Conservation (phyloP, 2,113 vertebrate genomes). For the Clarias batrachus region DNA sequence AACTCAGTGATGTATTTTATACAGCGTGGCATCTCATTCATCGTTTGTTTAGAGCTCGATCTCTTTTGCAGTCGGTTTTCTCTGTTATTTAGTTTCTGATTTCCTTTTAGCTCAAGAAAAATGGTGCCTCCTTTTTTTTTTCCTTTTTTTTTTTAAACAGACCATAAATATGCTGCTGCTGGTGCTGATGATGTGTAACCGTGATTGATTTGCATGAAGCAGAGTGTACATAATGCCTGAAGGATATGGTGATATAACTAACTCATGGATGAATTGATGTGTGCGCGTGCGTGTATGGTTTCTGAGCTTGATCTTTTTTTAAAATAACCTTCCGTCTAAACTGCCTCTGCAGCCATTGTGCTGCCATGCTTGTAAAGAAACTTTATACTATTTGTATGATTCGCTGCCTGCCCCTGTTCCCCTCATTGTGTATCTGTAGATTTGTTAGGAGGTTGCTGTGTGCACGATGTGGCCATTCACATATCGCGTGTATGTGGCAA, state of each 20-base stretch:
- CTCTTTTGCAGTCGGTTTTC: not conserved
- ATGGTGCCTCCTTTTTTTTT: not conserved
- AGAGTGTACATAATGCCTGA: not conserved
- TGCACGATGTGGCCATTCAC: slow-evolving; percentile 3
- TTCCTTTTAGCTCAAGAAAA: not conserved
- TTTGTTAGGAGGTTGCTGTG: slow-evolving; percentile 18
- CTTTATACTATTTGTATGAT: not conserved
- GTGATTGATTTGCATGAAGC: not conserved
- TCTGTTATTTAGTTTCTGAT: not conserved
- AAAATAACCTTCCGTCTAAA: not conserved
- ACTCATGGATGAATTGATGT: not conserved
- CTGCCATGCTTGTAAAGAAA: not conserved
- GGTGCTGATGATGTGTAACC: not conserved
- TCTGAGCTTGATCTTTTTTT: no score
- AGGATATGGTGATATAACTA: slow-evolving; percentile 1
- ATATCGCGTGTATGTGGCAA: slow-evolving; percentile 31
- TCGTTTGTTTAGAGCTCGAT: not conserved
- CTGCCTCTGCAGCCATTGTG: not conserved
- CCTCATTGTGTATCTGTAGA: not conserved
- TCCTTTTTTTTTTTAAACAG: not conserved
- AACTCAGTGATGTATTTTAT: slow-evolving; percentile 19
- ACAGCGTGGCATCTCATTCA: not conserved
- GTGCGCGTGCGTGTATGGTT: not conserved
- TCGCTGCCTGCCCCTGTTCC: not conserved
- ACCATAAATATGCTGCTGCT: not conserved